Evolutionary conservation across 2,888 invertebrate species (phyloP).

Genomic region (Ypsolopha scabrella): DNA sequence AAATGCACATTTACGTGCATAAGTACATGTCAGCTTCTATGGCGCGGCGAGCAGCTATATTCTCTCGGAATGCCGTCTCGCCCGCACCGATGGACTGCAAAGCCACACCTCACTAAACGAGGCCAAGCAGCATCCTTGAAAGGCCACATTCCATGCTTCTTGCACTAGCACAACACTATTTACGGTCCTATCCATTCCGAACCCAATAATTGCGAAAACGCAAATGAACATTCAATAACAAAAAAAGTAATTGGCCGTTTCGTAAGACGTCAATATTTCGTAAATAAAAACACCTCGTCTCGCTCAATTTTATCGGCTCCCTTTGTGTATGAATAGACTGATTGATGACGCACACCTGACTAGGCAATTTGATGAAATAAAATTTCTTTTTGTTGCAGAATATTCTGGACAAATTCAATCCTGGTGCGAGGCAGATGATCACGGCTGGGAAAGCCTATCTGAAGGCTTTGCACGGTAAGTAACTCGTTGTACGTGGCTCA

Average conservation of each 20-base stretch:
- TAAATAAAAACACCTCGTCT: conserved; percentile 2
- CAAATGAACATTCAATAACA: conserved; percentile 17
- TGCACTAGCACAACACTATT: conserved; percentile 33
- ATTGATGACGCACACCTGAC: conserved; percentile 18
- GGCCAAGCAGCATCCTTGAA: conserved; percentile 63
- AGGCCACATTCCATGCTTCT: conserved; percentile 52
- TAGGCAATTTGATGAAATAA: neutral
- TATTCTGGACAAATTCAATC: conserved; percentile 96
- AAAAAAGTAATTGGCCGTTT: conserved; percentile 1
- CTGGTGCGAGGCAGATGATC: conserved; percentile 93
- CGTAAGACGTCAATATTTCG: conserved; percentile 1
- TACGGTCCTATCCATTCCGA: conserved; percentile 51
- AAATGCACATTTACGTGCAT: neutral
- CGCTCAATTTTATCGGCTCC: neutral
- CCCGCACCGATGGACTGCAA: conserved; percentile 14
- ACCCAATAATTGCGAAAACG: conserved; percentile 13
- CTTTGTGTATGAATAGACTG: conserved; percentile 17
- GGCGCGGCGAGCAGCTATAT: conserved; percentile 6
- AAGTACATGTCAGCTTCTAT: neutral
- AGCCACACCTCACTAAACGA: conserved; percentile 51
- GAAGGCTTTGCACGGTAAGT: conserved; percentile 94
- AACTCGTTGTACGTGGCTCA: conserved; percentile 2
- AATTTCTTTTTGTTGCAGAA: conserved; percentile 78
- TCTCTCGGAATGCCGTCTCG: conserved; percentile 45
- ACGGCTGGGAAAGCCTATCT: conserved; percentile 94